Evolutionary conservation across 2,797 vertebrate genomes (phyloP).

Genomic region (Psittacula derbiana): DNA sequence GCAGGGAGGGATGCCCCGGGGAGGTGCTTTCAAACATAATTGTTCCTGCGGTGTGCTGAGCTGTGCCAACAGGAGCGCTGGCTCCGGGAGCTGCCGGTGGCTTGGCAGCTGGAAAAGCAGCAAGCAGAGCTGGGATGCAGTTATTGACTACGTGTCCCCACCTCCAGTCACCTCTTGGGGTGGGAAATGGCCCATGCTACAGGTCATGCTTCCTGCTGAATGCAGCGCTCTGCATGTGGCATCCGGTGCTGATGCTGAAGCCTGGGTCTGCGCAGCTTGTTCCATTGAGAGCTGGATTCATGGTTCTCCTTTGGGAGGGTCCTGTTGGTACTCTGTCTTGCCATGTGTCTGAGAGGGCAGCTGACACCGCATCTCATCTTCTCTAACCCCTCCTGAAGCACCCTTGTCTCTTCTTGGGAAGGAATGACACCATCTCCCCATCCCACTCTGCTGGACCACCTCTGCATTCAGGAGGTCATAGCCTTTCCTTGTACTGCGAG

Average conservation of each 20-base stretch:
- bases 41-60: background rate
- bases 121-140: background rate
- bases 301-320: rapidly evolving
- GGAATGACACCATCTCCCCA: background rate
- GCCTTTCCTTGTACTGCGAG: rapidly evolving
- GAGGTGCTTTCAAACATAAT: background rate
- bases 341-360: rapidly evolving
- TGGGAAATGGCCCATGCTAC: background rate
- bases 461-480: background rate
- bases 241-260: background rate
- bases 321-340: rapidly evolving
- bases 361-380: background rate
- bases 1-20: background rate
- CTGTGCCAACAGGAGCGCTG: background rate
- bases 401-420: rapidly evolving
- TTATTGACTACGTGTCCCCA: rapidly evolving
- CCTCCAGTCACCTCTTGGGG: background rate
- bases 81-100: rapidly evolving
- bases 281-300: background rate
- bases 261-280: background rate
- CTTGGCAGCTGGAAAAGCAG: background rate
- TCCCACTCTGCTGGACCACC: rapidly evolving
- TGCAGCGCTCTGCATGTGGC: rapidly evolving
- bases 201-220: background rate
- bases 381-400: background rate